Evolutionary conservation across 2,888 invertebrate genomes (phyloP), one percentile per base, ranked within the genome.

Genomic region (Scrobipalpa costella): DNA sequence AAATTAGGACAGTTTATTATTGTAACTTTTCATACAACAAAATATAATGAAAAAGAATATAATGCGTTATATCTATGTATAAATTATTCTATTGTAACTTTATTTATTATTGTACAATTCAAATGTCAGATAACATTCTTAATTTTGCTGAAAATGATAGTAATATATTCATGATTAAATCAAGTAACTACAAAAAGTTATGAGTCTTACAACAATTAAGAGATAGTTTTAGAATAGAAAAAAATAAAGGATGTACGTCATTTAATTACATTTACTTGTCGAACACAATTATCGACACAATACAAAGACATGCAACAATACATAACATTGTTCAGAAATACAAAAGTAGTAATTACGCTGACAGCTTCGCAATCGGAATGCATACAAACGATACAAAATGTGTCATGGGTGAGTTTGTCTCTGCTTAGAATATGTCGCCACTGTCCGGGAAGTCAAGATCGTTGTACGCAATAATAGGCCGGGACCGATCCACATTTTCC

Each of bases 391-490:
- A 38, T 61, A 61, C 21, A 61, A 52, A 38, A 52, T 38, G 67
- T 69, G 68, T 69, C 67, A 71, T 70, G 66, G 64, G 64, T 70
- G 66, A 64, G 64, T 50, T 67, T 73, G 68, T 73, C 70, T 58
- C 38, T 70, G 75, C 74, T 92, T 93, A 95, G 88, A 96, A 95
- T 85, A 95, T 93, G 85, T 96, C 96, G 84, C 93, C 93, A 92
- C 92, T 93, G 85, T 96, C 96, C 90, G 96, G 96, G 86, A 96
- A 96, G 93, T 97, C 97, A 93, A 97, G 94, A 93, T 97, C 97
- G 92, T 96, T 95, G 94, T 97, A 97, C 86, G 95, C 95, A 88
- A 97, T 93, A 86, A 97, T 93, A 86, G 95, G 94, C 88, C 97
- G 94, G 86, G 94, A 93, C 77, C 93, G 93, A 84, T 94, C 94